Evolutionary conservation across 2,797 vertebrate species (phyloP), one percentile per base, ranked within the genome.

Genomic region (Aeoliscus strigatus): DNA sequence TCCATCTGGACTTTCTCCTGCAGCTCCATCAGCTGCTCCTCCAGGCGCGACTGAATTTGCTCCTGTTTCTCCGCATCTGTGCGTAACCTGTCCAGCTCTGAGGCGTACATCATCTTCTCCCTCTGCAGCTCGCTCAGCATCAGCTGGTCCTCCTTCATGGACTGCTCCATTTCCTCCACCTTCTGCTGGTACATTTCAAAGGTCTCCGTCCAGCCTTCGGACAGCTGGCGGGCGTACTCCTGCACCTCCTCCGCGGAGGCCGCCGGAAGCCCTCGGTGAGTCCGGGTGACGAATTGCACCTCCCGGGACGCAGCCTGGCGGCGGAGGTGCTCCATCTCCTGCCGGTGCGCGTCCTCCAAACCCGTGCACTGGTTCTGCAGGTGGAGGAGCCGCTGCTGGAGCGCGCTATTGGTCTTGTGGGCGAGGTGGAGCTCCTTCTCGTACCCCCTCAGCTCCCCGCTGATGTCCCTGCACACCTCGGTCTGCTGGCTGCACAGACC

Each of bases 111-210:
- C 74, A 76, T 77, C 75, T 88, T 89, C 41, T 93, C 92, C 48
- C 87, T 82, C 67, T 90, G 88, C 36, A 93, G 81, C 9, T 87
- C 85, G 6, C 76, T 66, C 67, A 92, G 60, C 37, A 51, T 73
- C 30, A 78, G 84, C 58, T 86, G 85, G 68, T 87, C 90, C 3
- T 59, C 80, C 68, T 66, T 83, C 5, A 91, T 81, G 0, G 84
- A 75, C 45, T 79, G 83, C 70, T 95, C 93, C 78, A 96, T 87
- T 41, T 85, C 83, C 2, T 89, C 88, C 45, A 96, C 85, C 61
- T 90, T 88, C 51, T 74, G 76, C 53, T 91, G 91, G 78, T 93
- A 94, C 76, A 90, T 81, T 15, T 88, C 86, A 28, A 90, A 83
- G 0, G 87, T 90, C 41, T 91, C 89, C 5, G 68, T 81, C 87